Base-by-base conservation (phyloP, 2,113 vertebrate genomes). In the Polypterus senegalus region DNA sequence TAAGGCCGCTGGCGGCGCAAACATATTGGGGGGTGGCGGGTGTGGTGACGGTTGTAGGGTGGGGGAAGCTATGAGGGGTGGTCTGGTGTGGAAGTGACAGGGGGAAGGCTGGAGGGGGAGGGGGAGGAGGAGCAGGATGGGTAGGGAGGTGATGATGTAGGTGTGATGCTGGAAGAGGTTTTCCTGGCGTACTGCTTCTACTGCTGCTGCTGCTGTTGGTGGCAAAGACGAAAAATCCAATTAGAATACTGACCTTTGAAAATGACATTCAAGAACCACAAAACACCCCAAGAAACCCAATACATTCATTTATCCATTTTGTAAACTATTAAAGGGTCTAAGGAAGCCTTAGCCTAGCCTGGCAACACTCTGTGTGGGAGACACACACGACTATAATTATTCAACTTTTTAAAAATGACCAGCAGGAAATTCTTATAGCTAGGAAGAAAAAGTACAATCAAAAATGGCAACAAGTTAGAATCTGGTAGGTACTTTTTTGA, bases 21-120 rank as follows among this genome's bases (percentile, higher is more conserved):
- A 97, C 93, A 98, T 98, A 93, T 94, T 95, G 91, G 93, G 91
- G 89, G 93, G 93, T 77, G 95, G 93, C 53, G 92, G 78, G 82
- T 92, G 94, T 0, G 89, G 0, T 81, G 88, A 84, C 66, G 91
- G 85, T 82, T 91, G 93, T 78, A 91, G 88, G 84, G 88, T 63
- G 74, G 91, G 84, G 86, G 83, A 93, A 95, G 84, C 85, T 82
- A 77, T 93, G 90, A 77, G 93, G 83, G 11, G 86, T 76, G 67
- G 78, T 89, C 78, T 90, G 92, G 82, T 82, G 92, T 54, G 88
- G 81, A 66, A 94, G 73, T 4, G 93, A 83, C 66, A 94, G 79
- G 57, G 92, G 88, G 66, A 92, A 94, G 0, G 86, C 79, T 9
- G 92, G 87, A 58, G 87, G 84, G 0, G 91, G 81, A 1, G 89